These are phyloP conservation scores for Passer montanus DNA, from an alignment of 2,113 vertebrate genomes.

Conservation along the genomic window DNA sequence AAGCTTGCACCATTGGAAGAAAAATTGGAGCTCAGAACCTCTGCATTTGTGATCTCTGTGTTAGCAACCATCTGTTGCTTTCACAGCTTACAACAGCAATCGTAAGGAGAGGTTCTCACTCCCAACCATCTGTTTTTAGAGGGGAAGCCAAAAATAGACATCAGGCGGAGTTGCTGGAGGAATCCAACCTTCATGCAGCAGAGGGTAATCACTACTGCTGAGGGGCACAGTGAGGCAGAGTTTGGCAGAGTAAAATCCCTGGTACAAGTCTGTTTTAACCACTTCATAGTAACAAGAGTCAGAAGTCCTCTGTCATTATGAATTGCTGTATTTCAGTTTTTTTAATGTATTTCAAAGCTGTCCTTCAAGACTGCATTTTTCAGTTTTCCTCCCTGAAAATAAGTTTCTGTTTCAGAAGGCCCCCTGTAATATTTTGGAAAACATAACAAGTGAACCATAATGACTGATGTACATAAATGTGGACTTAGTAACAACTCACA, in stretches of 20 bases:
- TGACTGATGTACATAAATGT: too few species aligned
- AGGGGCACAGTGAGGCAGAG: neutral
- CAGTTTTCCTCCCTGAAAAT: slow-evolving; percentile 4
- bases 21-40: slow-evolving; percentile 26
- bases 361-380: neutral
- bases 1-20: neutral
- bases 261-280: neutral
- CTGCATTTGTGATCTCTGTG: slow-evolving; percentile 28
- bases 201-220: slow-evolving; percentile 23
- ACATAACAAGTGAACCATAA: neutral
- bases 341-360: slow-evolving; percentile 8
- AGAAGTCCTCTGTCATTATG: neutral
- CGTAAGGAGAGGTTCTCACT: slow-evolving; percentile 49
- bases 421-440: neutral
- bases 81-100: slow-evolving; percentile 44
- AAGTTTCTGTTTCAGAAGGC: neutral
- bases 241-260: neutral
- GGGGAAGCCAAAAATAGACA: slow-evolving; percentile 74
- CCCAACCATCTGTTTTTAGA: slow-evolving; percentile 73
- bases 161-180: slow-evolving; percentile 34
- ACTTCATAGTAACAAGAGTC: neutral
- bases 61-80: slow-evolving; percentile 68
- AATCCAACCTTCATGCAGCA: slow-evolving; percentile 41
- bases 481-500: neutral
- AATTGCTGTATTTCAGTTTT: neutral